Percentiles rank a stretch among this genome's conserved stretches.
Evolutionary conservation across 1,140 invertebrate genomes (phyloP).

Genomic region (Protaetia brevitarsis): DNA sequence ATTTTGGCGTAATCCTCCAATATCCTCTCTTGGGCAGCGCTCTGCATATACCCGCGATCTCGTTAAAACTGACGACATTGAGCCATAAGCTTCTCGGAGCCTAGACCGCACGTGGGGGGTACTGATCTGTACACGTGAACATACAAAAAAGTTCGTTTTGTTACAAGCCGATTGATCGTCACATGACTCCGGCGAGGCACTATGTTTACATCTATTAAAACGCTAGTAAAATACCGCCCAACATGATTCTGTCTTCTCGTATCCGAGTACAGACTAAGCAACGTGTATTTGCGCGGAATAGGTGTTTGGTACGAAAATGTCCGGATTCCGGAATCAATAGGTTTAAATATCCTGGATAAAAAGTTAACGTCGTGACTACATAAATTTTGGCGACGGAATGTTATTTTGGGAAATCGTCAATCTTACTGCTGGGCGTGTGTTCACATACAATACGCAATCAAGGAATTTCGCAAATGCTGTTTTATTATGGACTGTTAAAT

Average conservation of each 20-base stretch:
- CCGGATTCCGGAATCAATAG: not conserved
- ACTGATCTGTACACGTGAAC: constrained; percentile 13
- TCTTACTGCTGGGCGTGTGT: not conserved
- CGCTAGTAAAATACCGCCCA: not conserved
- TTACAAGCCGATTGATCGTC: not conserved
- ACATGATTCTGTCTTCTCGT: not conserved
- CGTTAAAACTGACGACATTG: constrained; percentile 61
- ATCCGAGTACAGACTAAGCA: constrained; percentile 4
- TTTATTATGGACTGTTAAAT: no score
- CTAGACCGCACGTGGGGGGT: constrained; percentile 41
- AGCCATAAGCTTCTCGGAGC: constrained; percentile 63
- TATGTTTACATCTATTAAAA: not conserved
- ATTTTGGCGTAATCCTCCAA: constrained; percentile 59
- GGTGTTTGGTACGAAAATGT: not conserved
- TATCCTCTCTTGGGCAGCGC: constrained; percentile 58
- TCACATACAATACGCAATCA: no score
- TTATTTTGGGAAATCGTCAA: not conserved
- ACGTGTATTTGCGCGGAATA: not conserved
- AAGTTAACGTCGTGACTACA: not conserved
- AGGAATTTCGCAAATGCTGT: no score
- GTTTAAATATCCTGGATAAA: not conserved
- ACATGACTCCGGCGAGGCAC: not conserved
- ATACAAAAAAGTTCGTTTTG: not conserved
- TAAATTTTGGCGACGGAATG: constrained; percentile 3
- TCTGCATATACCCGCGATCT: constrained; percentile 64